Conservation (phyloP, 2,888 invertebrate species). For the Cephus pygmeus region DNA sequence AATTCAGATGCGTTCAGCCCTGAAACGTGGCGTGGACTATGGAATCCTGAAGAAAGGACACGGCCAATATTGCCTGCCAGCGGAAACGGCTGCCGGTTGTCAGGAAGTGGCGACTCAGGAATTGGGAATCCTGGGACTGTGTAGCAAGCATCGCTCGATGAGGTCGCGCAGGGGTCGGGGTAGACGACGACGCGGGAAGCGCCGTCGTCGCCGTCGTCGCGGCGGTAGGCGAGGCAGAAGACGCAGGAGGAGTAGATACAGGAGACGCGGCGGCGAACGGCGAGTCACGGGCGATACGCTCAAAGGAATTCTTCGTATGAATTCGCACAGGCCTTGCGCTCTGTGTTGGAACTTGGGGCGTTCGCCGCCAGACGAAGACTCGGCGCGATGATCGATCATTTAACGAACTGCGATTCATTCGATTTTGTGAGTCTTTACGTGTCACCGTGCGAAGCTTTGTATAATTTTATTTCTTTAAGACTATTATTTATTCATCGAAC, state of each 20-base stretch:
- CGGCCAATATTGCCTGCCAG: slow-evolving; percentile 40
- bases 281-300: too few species aligned
- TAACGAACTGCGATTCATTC: too few species aligned
- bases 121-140: slow-evolving; percentile 40
- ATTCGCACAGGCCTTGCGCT: too few species aligned
- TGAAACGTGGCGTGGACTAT: slow-evolving; percentile 47
- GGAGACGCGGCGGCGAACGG: too few species aligned
- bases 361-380: too few species aligned
- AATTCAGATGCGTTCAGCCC: slow-evolving; percentile 39
- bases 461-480: too few species aligned
- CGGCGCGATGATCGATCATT: too few species aligned
- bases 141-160: slow-evolving; percentile 25
- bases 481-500: too few species aligned
- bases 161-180: slow-evolving; percentile 1
- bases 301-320: too few species aligned
- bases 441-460: too few species aligned
- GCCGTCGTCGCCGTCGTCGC: slow-evolving; percentile 6
- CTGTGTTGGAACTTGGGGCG: too few species aligned
- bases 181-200: slow-evolving; percentile 7
- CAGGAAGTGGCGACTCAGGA: slow-evolving; percentile 46
- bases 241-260: slow-evolving; percentile 14
- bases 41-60: slow-evolving; percentile 44
- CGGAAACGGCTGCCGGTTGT: slow-evolving; percentile 30
- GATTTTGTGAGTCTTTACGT: too few species aligned
- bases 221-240: slow-evolving; percentile 11